Evolutionary conservation across 35 echinoderm and acorn worm genomes (phyloP), one percentile per base, ranked within the genome.

Genomic region (Apostichopus californicus): DNA sequence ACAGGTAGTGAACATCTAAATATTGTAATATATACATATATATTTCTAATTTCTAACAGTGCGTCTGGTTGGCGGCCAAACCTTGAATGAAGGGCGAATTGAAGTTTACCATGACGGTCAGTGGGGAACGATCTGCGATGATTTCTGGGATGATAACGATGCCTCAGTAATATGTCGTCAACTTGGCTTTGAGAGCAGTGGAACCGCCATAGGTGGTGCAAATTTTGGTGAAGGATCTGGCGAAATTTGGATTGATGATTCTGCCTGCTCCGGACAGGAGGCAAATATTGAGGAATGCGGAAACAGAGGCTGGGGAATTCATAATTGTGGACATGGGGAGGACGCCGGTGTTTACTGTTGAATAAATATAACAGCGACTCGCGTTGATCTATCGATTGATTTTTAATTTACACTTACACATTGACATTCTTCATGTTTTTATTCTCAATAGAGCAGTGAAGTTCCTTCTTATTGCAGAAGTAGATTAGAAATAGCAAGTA

Each of bases 91-190:
- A n/a, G n/a, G n/a, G n/a, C n/a, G n/a, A n/a, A n/a, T n/a, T 18
- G 86, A 89, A 71, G 20, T 89, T 24, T 26, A 71, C 8, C 24
- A 70, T 18, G 54, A 89, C 53, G 5, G 34, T 2, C 60, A 65
- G 54, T 89, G 86, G 86, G 86, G 63, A 3, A 89, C 58, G 8
- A 9, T 89, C 0, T 89, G 86, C 28, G 63, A 89, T 71, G 46
- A 65, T 18, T 8, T 1, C 5, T 66, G 86, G 86, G 15, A 25
- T 13, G 25, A 20, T 8, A 26, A 2, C 4, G 63, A 25, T 9
- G 59, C 59, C 4, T 25, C 17, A 9, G 59, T 66, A 46, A 61
- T 66, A 8, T 89, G 86, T 71, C 57, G 63, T 24, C 25, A 70
- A 57, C 53, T 89, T 54, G 60, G 86, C 7, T 89, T 22, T 71